Percentiles rank a stretch among this genome's conserved stretches.
phyloP scores from a whole-genome alignment of 2,797 vertebrate species.

The Cryptoprocta ferox region DNA sequence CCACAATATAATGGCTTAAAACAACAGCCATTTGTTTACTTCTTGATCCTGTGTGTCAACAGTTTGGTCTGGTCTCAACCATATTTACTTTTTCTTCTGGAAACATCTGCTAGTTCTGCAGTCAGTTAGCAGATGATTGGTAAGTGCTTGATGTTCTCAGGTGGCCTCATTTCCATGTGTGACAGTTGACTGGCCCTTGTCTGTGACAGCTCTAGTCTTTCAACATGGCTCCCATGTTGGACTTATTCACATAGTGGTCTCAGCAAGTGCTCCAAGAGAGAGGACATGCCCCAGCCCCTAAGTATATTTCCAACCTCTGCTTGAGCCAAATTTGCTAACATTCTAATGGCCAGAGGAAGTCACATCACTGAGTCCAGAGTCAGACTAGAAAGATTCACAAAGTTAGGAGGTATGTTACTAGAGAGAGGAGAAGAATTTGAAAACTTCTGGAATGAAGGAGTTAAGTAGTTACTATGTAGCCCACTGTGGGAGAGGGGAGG shows the following conservation, averaged over 20 bases:
- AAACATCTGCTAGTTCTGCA: background rate
- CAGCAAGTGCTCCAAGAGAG: background rate
- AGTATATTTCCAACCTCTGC: background rate
- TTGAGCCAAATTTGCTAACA: background rate
- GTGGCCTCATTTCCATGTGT: background rate
- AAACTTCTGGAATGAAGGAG: background rate
- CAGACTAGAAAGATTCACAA: background rate
- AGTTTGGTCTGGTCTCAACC: background rate
- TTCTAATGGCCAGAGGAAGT: background rate
- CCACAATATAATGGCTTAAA: background rate
- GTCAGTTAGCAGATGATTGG: background rate
- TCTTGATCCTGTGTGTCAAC: background rate
- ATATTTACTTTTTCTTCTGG: background rate
- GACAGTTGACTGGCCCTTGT: background rate
- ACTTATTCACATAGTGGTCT: background rate
- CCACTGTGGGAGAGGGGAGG: rapidly evolving
- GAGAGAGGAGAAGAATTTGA: background rate
- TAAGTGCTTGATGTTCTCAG: background rate
- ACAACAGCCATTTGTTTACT: background rate
- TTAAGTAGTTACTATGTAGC: background rate
- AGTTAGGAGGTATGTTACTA: background rate
- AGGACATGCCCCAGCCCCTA: background rate
- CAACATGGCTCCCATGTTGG: background rate
- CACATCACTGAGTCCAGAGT: background rate
- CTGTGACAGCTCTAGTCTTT: background rate